Base-by-base conservation (phyloP, 2,113 vertebrate genomes). In the Atherinomorus stipes region DNA sequence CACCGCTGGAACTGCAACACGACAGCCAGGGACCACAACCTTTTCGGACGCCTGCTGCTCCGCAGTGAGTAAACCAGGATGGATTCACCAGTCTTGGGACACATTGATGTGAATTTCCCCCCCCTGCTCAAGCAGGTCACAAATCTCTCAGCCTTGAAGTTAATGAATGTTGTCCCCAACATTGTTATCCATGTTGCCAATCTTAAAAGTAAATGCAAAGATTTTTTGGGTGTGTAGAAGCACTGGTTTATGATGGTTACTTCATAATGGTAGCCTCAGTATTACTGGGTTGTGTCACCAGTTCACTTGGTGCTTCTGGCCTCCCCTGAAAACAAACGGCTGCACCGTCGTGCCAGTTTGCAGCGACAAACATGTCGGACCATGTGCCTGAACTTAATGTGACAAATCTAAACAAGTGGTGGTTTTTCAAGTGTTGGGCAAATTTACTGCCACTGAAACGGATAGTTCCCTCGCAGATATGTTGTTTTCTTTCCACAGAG, bases 1-100 rank as follows among this genome's bases (percentile, higher is more conserved):
- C 96, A 98, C 76, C 96, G 97, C 88, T 99, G 97, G 97, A 97
- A 97, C 90, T 98, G 97, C 91, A 95, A 95, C 90, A 95, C 96
- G 37, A 92, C 94, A 62, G 94, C 94, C 49, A 86, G 96, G 34
- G 97, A 97, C 23, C 96, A 96, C 90, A 95, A 93, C 74, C 94
- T 97, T 28, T 96, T 98, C 9, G 95, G 97, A 77, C 94, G 94
- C 66, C 94, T 98, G 83, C 92, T 97, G 68, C 92, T 95, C 26
- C 93, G 95, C 79, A 95, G 97, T 97, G 92, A 96, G 97, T 95
- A 11, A 11, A 52, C 18, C 42, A 15, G 18, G 21, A 7, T 7
- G 18, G 44, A 18, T 21, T 25, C 15, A 26, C 23, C 16, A 34
- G 31, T 4, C 3, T n/a, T 34, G 31, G 31, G 31, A 34, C 5